Evolutionary conservation across 2,113 vertebrate genomes (phyloP), one percentile per base, ranked within the genome.

Genomic region (Nerophis ophidion): DNA sequence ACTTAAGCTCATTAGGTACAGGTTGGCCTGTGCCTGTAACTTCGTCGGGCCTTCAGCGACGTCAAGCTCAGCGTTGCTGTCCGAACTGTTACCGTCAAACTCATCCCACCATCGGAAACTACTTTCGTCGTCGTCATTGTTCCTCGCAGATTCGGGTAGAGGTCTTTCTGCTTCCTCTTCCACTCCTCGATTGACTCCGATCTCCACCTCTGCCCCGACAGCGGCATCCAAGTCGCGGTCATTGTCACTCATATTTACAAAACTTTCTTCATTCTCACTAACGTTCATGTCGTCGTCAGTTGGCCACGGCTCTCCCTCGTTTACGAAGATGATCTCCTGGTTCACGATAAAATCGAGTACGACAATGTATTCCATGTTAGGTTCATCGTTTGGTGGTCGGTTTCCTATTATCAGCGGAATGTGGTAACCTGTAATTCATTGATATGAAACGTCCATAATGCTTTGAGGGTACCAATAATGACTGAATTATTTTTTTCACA

Each of bases 81-180:
- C 54, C 0, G 54, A 56, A 56, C 54, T 56, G 38, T 56, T 42
- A n/a, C 54, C 54, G 7, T 56, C 54, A 42, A 56, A 19, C 36
- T 56, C 54, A 11, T 56, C 54, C 54, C 54, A 56, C 54, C 54
- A 56, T 0, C 54, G 36, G 36, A 56, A 56, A 17, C 54, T 19
- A 16, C 36, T 35, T 10, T 54, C 53, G 0, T 42, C 54, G 14
- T 13, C 54, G 5, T 12, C 54, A 6, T 12, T 42, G 7, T 56
- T 16, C 36, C 13, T 17, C 8, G 54, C 16, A 5, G n/a, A 42
- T 12, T 7, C 36, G 0, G 12, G 54, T 10, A 7, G 10, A 11
- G 36, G 36, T n/a, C 12, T n/a, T 11, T 40, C 52, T 1, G 16
- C 52, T 11, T 40, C 52, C 0, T 55, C 52, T 16, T 19, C 54